These are phyloP conservation scores for Tyria jacobaeae DNA, from an alignment of 2,888 invertebrate species.

Conservation along the genomic window DNA sequence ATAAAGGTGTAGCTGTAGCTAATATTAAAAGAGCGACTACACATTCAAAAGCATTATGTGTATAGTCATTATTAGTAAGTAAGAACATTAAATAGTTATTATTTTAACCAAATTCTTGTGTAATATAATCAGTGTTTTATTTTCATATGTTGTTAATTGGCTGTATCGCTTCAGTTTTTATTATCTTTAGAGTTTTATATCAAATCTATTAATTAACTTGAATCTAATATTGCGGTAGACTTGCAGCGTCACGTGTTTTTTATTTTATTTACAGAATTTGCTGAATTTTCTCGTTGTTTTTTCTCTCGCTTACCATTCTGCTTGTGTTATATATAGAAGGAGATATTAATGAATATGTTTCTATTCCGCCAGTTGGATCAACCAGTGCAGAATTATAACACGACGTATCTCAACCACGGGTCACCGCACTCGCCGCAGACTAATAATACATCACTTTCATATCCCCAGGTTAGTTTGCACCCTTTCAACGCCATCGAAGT, in stretches of 20 bases:
- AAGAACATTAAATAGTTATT: slow-evolving; percentile 34
- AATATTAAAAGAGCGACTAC: slow-evolving; percentile 4
- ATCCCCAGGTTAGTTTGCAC: slow-evolving; percentile 69
- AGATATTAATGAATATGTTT: slow-evolving; percentile 35
- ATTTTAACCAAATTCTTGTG: slow-evolving; percentile 34
- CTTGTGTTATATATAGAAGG: slow-evolving; percentile 13
- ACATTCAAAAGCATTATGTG: slow-evolving; percentile 38
- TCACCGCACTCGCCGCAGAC: slow-evolving; percentile 80
- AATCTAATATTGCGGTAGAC: slow-evolving; percentile 43
- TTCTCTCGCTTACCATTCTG: slow-evolving; percentile 56
- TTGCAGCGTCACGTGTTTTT: slow-evolving; percentile 48
- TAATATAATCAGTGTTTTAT: slow-evolving; percentile 49
- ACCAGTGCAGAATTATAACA: slow-evolving; percentile 76
- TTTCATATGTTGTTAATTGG: slow-evolving; percentile 50
- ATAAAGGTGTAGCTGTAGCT: neutral
- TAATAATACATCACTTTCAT: slow-evolving; percentile 78
- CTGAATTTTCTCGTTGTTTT: slow-evolving; percentile 60
- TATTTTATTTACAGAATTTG: slow-evolving; percentile 62
- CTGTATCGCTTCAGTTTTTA: slow-evolving; percentile 48
- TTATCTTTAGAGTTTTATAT: slow-evolving; percentile 35
- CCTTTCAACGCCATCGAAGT: neutral
- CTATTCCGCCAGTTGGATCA: slow-evolving; percentile 72
- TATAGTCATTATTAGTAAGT: slow-evolving; percentile 41
- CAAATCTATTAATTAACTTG: slow-evolving; percentile 26
- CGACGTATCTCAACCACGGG: slow-evolving; percentile 80